Conservation (phyloP, 2,888 invertebrate species). For the Drosophila longiperda region DNA sequence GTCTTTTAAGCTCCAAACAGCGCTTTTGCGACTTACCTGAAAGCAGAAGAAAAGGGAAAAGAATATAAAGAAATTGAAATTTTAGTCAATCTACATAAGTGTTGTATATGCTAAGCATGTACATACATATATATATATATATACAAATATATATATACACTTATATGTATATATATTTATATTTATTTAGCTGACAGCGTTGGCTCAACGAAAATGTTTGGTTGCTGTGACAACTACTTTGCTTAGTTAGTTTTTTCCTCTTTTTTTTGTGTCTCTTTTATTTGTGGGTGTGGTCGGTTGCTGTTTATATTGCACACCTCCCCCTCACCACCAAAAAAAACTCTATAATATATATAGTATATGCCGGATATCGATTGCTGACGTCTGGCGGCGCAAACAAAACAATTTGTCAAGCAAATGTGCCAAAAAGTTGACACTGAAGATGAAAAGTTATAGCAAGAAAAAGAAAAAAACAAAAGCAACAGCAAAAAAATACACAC, state of each 20-base stretch:
- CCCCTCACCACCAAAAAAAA: not conserved
- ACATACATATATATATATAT: conserved; percentile 28
- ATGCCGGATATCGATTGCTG: conserved; percentile 42
- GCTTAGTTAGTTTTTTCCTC: conserved; percentile 32
- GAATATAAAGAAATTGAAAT: conserved; percentile 68
- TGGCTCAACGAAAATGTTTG: conserved; percentile 47
- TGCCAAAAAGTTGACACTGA: conserved; percentile 73
- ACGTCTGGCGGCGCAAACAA: conserved; percentile 65
- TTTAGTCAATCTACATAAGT: conserved; percentile 67
- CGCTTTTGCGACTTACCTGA: conserved; percentile 63
- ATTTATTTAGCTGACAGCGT: conserved; percentile 68
- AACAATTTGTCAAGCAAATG: conserved; percentile 78
- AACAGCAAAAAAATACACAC: not conserved
- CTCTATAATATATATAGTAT: conserved; percentile 19
- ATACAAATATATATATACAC: conserved; percentile 17
- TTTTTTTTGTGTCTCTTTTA: not conserved
- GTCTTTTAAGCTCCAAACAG: conserved; percentile 38
- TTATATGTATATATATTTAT: conserved; percentile 41
- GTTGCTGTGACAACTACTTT: conserved; percentile 74
- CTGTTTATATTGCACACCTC: conserved; percentile 34
- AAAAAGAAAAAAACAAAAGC: conserved; percentile 20
- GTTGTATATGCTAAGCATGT: conserved; percentile 16
- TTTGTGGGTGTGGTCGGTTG: conserved; percentile 48
- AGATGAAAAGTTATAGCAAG: conserved; percentile 67
- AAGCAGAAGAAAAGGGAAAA: conserved; percentile 42